A percentile compares a stretch with the other conserved stretches of the same genome.
These are phyloP conservation scores for Bagarius yarrelli DNA, from an alignment of 2,113 vertebrate species.

Conservation along the genomic window DNA sequence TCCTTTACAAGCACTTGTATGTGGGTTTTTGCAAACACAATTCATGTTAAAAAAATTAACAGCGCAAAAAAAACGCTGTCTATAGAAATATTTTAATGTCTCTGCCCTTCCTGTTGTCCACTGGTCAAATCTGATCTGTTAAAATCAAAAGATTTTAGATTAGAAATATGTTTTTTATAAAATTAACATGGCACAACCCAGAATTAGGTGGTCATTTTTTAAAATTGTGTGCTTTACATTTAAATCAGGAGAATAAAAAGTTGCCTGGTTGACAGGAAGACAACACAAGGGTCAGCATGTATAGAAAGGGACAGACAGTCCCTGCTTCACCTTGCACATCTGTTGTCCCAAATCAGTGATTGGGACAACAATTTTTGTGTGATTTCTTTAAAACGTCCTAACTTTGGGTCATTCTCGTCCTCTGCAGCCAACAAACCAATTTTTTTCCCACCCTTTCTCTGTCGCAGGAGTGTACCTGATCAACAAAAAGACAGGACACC, in stretches of 20 bases:
- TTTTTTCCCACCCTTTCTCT: background rate
- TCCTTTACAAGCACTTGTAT: no score
- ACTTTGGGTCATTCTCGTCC: background rate
- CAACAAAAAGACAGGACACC: background rate
- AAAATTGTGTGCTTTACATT: no score
- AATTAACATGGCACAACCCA: no score
- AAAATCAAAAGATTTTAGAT: no score
- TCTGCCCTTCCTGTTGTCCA: no score
- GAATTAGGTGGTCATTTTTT: no score
- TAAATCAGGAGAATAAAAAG: no score
- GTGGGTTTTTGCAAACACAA: no score
- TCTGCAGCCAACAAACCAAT: background rate
- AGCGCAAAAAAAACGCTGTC: no score
- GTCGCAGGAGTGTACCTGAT: background rate
- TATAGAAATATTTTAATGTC: no score
- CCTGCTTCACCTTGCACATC: background rate
- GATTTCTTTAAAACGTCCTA: background rate
- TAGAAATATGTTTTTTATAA: no score
- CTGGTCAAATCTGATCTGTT: no score
- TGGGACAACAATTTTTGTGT: background rate
- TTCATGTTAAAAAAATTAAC: background rate
- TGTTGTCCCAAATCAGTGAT: background rate
- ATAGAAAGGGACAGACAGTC: background rate
- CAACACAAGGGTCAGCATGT: background rate
- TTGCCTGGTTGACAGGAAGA: background rate